Evolutionary conservation across 2,797 vertebrate species (phyloP).

Genomic region (Meriones psammophilus): DNA sequence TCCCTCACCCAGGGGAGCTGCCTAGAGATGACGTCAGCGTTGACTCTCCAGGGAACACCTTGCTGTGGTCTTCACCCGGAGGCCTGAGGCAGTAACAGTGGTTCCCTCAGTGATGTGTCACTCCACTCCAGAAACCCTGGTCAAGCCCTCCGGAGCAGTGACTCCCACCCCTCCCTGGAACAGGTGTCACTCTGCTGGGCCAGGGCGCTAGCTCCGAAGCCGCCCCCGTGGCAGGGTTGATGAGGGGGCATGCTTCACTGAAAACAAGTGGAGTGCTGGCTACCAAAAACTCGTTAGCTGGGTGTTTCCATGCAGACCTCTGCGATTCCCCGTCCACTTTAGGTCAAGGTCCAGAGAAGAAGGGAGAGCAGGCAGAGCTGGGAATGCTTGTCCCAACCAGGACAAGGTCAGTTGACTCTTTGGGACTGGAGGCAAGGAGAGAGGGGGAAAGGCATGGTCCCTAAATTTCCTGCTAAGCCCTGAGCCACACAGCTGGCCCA

Average conservation of each 20-base stretch:
- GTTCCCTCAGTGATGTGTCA: constrained; percentile 77
- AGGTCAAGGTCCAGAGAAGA: constrained; percentile 22
- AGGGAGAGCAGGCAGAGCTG: constrained; percentile 37
- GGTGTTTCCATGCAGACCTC: neutral
- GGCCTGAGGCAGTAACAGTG: constrained; percentile 65
- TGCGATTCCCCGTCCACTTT: constrained; percentile 1
- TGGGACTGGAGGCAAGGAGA: constrained; percentile 26
- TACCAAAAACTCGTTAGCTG: constrained; percentile 34
- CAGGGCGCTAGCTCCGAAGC: constrained; percentile 21
- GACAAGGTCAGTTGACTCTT: constrained; percentile 41
- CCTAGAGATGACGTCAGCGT: constrained; percentile 46
- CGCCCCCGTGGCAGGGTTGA: neutral
- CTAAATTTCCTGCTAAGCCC: constrained; percentile 41
- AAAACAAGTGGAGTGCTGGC: constrained; percentile 29
- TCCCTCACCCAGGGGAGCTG: constrained; percentile 41
- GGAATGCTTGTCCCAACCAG: neutral
- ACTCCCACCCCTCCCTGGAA: constrained; percentile 1
- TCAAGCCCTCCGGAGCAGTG: constrained; percentile 53
- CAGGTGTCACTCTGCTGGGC: constrained; percentile 46
- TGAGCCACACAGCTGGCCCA: constrained; percentile 45
- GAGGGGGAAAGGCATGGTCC: neutral
- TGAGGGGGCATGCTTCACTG: neutral
- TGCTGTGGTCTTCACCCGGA: constrained; percentile 60
- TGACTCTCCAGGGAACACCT: constrained; percentile 57
- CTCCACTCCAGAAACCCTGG: constrained; percentile 43